Conservation (phyloP, 2,888 invertebrate species). For the Cecidostiba fungosa region DNA sequence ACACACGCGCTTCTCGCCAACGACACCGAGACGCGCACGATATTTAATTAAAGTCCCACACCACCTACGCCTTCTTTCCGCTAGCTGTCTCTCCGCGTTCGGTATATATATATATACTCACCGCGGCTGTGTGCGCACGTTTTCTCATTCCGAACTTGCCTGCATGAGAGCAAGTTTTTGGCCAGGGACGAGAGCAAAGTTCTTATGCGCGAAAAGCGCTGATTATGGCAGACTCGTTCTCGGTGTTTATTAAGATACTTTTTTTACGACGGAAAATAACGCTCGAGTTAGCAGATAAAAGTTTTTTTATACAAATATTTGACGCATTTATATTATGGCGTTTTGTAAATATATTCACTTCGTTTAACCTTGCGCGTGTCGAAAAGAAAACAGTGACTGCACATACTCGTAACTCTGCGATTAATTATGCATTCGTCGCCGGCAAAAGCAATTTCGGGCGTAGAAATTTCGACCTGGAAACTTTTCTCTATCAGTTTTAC, state of each 20-base stretch:
- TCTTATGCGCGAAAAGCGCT: background rate
- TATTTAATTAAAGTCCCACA: slow-evolving; percentile 32
- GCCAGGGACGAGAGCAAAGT: slow-evolving; percentile 3
- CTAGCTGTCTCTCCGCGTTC: background rate
- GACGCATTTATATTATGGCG: no score
- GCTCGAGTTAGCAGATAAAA: background rate
- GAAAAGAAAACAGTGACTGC: background rate
- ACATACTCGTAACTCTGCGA: background rate
- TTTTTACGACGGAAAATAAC: background rate
- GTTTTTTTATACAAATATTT: no score
- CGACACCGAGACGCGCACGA: background rate
- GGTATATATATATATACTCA: background rate
- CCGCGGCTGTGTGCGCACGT: background rate
- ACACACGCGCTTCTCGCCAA: background rate
- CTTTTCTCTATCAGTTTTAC: slow-evolving; percentile 18
- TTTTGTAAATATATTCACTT: background rate
- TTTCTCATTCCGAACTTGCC: slow-evolving; percentile 8
- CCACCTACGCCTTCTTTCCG: background rate
- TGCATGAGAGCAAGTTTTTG: background rate
- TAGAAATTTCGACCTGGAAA: slow-evolving; percentile 1
- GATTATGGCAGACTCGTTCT: background rate
- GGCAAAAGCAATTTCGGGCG: slow-evolving; percentile 29
- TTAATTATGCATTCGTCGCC: slow-evolving; percentile 26
- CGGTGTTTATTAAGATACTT: slow-evolving; percentile 1
- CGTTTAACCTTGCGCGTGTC: background rate